Evolutionary conservation across 2,888 invertebrate species (phyloP).

Genomic region (Chromoteleia sp.): DNA sequence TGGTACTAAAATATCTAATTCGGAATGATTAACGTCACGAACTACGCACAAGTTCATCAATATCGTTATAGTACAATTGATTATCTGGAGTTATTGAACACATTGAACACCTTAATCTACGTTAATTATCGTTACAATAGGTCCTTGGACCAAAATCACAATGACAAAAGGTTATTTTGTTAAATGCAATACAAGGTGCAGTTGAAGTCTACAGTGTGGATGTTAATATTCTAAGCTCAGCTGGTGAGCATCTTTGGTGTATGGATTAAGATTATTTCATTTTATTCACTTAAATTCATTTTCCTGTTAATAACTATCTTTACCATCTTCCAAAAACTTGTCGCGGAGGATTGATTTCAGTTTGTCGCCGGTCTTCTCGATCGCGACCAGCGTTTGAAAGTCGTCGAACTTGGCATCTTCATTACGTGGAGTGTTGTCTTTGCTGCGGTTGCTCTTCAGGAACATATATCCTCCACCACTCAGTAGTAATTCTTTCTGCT

Average conservation of each 20-base stretch:
- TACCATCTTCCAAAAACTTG: conserved; percentile 81
- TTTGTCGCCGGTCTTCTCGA: conserved; percentile 78
- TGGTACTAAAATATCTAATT: conserved; percentile 36
- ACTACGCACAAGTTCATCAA: conserved; percentile 26
- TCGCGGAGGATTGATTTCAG: conserved; percentile 83
- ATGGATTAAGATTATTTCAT: conserved; percentile 2
- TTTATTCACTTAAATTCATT: conserved; percentile 17
- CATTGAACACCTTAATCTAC: conserved; percentile 14
- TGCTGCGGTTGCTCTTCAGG: conserved; percentile 85
- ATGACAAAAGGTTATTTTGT: conserved; percentile 8
- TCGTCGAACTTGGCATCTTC: conserved; percentile 78
- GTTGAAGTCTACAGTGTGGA: conserved; percentile 30
- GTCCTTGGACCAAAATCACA: conserved; percentile 3
- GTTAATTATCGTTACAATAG: conserved; percentile 16
- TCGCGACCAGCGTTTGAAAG: conserved; percentile 69
- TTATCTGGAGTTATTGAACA: conserved; percentile 16
- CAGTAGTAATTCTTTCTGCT: conserved; percentile 83
- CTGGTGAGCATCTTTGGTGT: conserved; percentile 3
- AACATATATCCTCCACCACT: conserved; percentile 88
- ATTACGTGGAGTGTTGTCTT: conserved; percentile 80
- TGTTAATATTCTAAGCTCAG: conserved; percentile 36
- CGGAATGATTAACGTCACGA: conserved; percentile 4
- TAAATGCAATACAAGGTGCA: conserved; percentile 21
- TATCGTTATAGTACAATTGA: conserved; percentile 2
- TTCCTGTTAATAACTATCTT: conserved; percentile 66